Evolutionary conservation across 2,797 vertebrate genomes (phyloP), one percentile per base, ranked within the genome.

Genomic region (Anguilla megastoma): DNA sequence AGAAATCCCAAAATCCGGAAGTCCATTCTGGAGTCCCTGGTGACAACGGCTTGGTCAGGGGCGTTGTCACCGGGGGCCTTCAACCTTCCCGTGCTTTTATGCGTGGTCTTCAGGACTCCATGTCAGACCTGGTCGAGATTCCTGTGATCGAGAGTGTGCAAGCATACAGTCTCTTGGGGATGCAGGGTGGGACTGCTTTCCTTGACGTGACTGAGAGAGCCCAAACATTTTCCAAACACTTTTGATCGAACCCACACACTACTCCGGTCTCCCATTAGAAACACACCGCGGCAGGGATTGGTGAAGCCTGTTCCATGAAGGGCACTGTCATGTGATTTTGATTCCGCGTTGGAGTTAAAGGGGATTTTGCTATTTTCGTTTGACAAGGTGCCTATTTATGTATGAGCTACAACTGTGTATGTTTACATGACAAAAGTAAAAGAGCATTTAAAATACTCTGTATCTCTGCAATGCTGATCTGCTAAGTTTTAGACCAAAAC

Each of bases 401-500:
- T 45, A 79, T 21, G 33, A 79, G 33, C 16, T 18, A 21, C 33
- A 79, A 7, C 74, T 41, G 74, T 41, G 74, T 36, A 79, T 16
- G 14, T 50, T 48, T 50, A 82, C 5, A 48, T 80, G 18, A 41
- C 21, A 82, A 48, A 45, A 82, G 8, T 18, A 82, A 48, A 50
- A 24, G 18, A 50, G 79, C 41, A 82, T 50, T 50, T n/a, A n/a
- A 82, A 82, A 82, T n/a, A 50, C 18, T 79, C 24, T 24, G 24
- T 48, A 82, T 50, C 41, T 8, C 79, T 24, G 45, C 41, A 82
- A 82, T 82, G 24, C 79, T 33, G 27, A 82, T 50, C 41, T 45
- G 76, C 76, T 80, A 48, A 48, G 14, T 48, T 48, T 24, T n/a
- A 82, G 41, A 82, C 74, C 74, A 79, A 79, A n/a, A 82, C 9